phyloP scores from a whole-genome alignment of 2,888 invertebrate genomes.

The Caenorhabditis sp. region DNA sequence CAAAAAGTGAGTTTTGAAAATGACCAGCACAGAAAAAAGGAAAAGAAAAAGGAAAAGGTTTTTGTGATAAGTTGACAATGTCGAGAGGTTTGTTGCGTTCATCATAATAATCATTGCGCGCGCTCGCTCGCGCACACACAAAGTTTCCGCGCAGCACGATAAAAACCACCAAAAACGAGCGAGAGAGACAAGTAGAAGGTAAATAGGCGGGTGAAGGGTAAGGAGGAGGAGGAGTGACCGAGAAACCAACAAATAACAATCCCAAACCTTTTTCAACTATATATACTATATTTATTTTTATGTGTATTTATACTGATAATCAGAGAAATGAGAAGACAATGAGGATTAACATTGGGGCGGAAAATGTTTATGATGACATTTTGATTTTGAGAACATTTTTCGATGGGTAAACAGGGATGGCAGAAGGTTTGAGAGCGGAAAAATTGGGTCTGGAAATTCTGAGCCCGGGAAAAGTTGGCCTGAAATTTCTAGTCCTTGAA shows the following conservation, averaged over 20 bases:
- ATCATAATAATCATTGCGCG: too few relatives aligned
- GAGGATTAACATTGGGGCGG: slow-evolving; percentile 2
- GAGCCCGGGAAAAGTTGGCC: too few relatives aligned
- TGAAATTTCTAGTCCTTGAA: too few relatives aligned
- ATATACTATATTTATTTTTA: too few relatives aligned
- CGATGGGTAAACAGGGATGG: not conserved
- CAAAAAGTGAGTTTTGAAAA: too few relatives aligned
- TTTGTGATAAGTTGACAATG: too few relatives aligned
- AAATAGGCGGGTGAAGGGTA: slow-evolving; percentile 4
- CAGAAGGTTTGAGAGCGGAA: not conserved
- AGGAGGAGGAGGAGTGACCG: slow-evolving; percentile 2
- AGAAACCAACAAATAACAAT: not conserved
- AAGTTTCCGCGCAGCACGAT: not conserved
- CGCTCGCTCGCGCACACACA: not conserved
- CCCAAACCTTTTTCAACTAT: not conserved
- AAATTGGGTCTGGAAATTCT: too few relatives aligned
- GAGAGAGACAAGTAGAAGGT: not conserved
- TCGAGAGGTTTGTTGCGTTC: too few relatives aligned
- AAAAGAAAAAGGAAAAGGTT: too few relatives aligned
- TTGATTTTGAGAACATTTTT: not conserved
- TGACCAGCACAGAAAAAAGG: too few relatives aligned
- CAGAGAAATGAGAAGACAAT: not conserved
- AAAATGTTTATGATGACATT: not conserved
- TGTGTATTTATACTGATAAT: not conserved
- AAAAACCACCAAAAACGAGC: too few relatives aligned